These are phyloP conservation scores for Samia ricini DNA, from an alignment of 1,140 invertebrate species.

Conservation along the genomic window DNA sequence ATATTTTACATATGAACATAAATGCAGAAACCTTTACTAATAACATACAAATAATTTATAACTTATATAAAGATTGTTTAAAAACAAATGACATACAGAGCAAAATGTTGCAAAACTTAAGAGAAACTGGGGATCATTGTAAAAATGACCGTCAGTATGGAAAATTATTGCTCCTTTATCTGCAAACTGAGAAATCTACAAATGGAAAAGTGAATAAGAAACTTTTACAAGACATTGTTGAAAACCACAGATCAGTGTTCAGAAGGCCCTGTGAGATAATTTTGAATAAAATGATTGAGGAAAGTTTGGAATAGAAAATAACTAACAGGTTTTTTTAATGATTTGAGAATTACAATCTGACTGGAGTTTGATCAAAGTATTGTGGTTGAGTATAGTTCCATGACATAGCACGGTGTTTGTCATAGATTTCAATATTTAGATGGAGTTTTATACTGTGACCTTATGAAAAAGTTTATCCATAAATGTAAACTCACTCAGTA, in stretches of 20 bases:
- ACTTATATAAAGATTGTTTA: constrained; percentile 37
- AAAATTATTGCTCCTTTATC: constrained; percentile 34
- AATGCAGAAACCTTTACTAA: constrained; percentile 31
- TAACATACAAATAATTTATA: constrained; percentile 36
- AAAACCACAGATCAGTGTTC: constrained; percentile 39
- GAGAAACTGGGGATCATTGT: constrained; percentile 21
- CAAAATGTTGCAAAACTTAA: constrained; percentile 31
- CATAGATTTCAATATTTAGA: too few relatives aligned
- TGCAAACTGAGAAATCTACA: constrained; percentile 33
- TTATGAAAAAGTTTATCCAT: too few relatives aligned
- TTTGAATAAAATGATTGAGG: constrained; percentile 23
- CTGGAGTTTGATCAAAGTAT: too few relatives aligned
- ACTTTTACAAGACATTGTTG: constrained; percentile 27
- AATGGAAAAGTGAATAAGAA: constrained; percentile 1
- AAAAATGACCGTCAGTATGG: constrained; percentile 44
- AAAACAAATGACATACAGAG: constrained; percentile 37
- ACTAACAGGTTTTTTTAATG: too few relatives aligned
- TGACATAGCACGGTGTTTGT: too few relatives aligned
- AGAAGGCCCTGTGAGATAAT: constrained; percentile 39
- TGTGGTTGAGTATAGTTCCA: too few relatives aligned
- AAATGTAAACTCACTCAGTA: too few relatives aligned
- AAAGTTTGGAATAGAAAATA: too few relatives aligned
- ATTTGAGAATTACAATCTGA: too few relatives aligned
- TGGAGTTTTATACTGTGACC: too few relatives aligned
- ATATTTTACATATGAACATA: constrained; percentile 27